These are phyloP conservation scores for Diarsia dahlii DNA, from an alignment of 2,888 invertebrate genomes.

Conservation along the genomic window DNA sequence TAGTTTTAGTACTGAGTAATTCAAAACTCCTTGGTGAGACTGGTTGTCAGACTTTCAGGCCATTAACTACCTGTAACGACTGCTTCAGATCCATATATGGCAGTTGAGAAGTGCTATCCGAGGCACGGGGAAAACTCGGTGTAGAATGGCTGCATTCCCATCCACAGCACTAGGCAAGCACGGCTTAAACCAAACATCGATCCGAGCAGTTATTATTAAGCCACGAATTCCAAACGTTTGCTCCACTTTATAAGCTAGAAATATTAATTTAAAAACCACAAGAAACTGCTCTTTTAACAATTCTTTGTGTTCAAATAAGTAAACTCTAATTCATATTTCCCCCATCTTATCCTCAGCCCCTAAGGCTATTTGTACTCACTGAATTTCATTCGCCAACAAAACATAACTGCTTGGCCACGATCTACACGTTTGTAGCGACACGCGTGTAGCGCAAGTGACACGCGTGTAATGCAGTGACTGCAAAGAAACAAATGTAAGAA, in stretches of 20 bases:
- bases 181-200: no score
- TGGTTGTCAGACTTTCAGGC: no score
- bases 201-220: no score
- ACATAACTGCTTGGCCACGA: background rate
- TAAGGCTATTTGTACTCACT: background rate
- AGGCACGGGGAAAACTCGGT: no score
- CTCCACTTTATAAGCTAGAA: background rate
- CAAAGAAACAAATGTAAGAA: background rate
- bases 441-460: background rate
- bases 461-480: background rate
- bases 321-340: background rate
- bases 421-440: background rate
- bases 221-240: no score
- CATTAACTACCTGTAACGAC: no score
- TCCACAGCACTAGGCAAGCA: no score
- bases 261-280: background rate
- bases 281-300: background rate
- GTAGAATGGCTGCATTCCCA: no score
- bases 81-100: no score
- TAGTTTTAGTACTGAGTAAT: no score
- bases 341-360: background rate
- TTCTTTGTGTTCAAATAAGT: background rate
- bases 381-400: slow-evolving; percentile 1
- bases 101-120: no score
- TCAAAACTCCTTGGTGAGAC: no score